These are phyloP conservation scores for Hetaerina americana DNA, from an alignment of 1,140 invertebrate species.

Conservation along the genomic window DNA sequence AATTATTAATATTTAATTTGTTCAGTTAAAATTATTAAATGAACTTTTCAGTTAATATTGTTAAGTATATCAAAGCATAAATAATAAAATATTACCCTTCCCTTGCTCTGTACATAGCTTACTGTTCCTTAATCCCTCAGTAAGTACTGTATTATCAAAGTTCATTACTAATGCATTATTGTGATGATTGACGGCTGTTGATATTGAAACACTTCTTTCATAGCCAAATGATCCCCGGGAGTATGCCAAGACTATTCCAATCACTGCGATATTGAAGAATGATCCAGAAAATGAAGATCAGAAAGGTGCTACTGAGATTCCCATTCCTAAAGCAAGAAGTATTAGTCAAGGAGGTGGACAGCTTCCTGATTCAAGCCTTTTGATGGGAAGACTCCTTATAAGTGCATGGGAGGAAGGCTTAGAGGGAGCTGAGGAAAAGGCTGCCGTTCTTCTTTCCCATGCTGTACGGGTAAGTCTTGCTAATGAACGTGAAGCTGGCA, in stretches of 20 bases:
- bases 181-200: too few relatives aligned
- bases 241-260: not conserved
- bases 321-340: not conserved
- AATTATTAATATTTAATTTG: too few relatives aligned
- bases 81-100: too few relatives aligned
- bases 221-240: not conserved
- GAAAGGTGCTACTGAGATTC: not conserved
- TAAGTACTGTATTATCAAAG: too few relatives aligned
- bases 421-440: constrained; percentile 61
- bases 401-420: constrained; percentile 71
- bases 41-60: too few relatives aligned
- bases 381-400: constrained; percentile 61
- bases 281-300: not conserved
- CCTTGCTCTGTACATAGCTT: too few relatives aligned
- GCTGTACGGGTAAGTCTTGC: constrained; percentile 52
- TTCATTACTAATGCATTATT: too few relatives aligned
- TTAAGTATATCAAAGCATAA: too few relatives aligned
- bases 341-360: constrained; percentile 43
- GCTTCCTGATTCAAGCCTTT: constrained; percentile 61
- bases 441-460: constrained; percentile 56
- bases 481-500: too few relatives aligned
- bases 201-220: too few relatives aligned
- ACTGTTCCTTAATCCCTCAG: too few relatives aligned
- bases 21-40: too few relatives aligned
- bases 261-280: not conserved